These are phyloP conservation scores for Drosophila mojavensis DNA, from an alignment of 1,140 invertebrate species.

Conservation along the genomic window DNA sequence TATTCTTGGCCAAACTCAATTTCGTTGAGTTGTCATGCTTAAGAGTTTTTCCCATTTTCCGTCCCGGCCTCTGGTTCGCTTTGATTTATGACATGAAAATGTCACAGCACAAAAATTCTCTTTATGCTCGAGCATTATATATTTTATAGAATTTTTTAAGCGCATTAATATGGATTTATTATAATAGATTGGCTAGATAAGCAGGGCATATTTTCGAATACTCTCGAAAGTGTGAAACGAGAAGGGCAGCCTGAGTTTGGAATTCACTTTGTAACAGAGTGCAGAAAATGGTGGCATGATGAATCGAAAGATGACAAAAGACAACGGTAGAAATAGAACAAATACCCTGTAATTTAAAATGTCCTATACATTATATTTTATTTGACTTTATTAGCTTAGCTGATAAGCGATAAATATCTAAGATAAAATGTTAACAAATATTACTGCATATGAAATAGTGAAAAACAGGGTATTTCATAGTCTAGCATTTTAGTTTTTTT, in stretches of 20 bases:
- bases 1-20: constrained; percentile 7
- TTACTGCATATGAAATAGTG: too few species aligned
- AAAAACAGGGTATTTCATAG: too few species aligned
- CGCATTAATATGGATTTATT: constrained; percentile 40
- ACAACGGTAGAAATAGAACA: too few species aligned
- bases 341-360: too few species aligned
- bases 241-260: neutral
- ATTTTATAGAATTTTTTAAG: constrained; percentile 30
- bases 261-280: too few species aligned
- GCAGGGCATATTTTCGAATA: neutral
- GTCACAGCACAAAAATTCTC: constrained; percentile 1
- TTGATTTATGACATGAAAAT: constrained; percentile 44
- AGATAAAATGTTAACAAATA: too few species aligned
- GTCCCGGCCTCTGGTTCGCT: neutral
- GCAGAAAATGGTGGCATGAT: too few species aligned
- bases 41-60: constrained; percentile 7
- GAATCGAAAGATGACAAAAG: too few species aligned
- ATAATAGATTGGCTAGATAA: constrained; percentile 5
- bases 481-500: too few species aligned
- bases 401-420: too few species aligned
- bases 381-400: too few species aligned
- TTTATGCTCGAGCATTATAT: neutral
- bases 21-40: constrained; percentile 15
- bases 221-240: neutral
- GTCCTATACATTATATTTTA: too few species aligned